Evolutionary conservation across 1,140 invertebrate species (phyloP).

Genomic region (Gyrodactylus bullatarudis): DNA sequence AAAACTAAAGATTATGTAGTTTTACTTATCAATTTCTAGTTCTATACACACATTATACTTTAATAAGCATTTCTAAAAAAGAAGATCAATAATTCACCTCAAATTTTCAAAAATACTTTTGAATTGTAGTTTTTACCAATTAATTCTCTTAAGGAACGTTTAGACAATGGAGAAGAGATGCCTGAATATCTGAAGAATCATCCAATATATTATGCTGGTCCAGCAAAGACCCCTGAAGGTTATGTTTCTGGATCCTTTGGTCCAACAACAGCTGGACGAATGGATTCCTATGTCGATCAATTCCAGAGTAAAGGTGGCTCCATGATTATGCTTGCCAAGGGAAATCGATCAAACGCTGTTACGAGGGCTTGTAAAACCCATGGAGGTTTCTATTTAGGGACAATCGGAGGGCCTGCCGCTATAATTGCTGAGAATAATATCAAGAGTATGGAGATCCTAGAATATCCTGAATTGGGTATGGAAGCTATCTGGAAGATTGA

Average conservation of each 20-base stretch:
- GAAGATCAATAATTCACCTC: no score
- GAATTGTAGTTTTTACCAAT: no score
- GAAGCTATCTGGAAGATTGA: constrained; percentile 21
- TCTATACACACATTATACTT: no score
- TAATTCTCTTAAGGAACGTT: constrained; percentile 14
- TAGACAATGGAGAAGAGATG: constrained; percentile 15
- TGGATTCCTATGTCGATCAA: constrained; percentile 21
- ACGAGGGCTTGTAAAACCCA: constrained; percentile 19
- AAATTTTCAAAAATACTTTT: no score
- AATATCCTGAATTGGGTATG: constrained; percentile 17
- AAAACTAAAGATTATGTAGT: no score
- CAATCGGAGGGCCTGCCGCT: constrained; percentile 21
- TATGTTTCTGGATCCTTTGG: constrained; percentile 21
- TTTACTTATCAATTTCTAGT: no score
- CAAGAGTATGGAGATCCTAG: constrained; percentile 20
- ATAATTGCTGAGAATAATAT: constrained; percentile 21
- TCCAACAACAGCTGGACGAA: constrained; percentile 20
- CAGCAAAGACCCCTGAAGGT: constrained; percentile 19
- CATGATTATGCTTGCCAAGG: constrained; percentile 21
- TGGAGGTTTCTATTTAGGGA: constrained; percentile 21
- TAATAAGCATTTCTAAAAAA: no score
- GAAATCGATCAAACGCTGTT: constrained; percentile 15
- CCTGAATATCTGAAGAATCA: constrained; percentile 20
- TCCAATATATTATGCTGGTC: constrained; percentile 22
- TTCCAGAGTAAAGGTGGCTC: constrained; percentile 20